Base-by-base conservation (phyloP, 1,140 invertebrate genomes). In the Pseudomyrmex pallidus region DNA sequence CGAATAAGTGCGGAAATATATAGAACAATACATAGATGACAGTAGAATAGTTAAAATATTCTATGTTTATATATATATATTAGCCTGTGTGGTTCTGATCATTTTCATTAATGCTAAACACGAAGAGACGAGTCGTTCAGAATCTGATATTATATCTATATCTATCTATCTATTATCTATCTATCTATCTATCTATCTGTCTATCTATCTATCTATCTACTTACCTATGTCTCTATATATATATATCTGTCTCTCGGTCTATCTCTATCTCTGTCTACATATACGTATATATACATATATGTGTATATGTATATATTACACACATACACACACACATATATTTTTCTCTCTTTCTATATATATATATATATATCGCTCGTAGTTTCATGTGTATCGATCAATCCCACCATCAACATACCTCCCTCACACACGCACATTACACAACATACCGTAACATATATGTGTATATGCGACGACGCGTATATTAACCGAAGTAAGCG, bases 381-480 rank as follows among this genome's bases (percentile, higher is more conserved):
- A 87, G 85, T 86, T 87, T 66, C 72, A 68, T 63, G 78, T 61
- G 61, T 83, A 86, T 86, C 85, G 73, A 84, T 86, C 66, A 59
- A 56, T 52, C 35, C 46, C 78, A 52, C 44, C 77, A 52, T 48
- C 54, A 35, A 82, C 62, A 77, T 82, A 20, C 13, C 66, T 56
- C 64, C 35, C 20, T 9, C 7, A 80, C 74, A 80, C 74, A 50
- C 54, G n/a, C 50, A 59, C 44, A 46, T 12, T 20, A 48, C 22
- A 74, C 72, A n/a, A n/a, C 20, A 74, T 15, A 74, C 12, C 64
- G 2, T n/a, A 3, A 48, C 20, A 83, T 1, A 66, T n/a, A 78
- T 20, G 17, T 15, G 44, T 59, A 35, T 35, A 83, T 77, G 46
- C 44, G 59, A 82, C 22, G 15, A 35, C 48, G 46, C 50, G 67